Evolutionary conservation across 2,888 invertebrate species (phyloP).

Genomic region (Rapana venosa): DNA sequence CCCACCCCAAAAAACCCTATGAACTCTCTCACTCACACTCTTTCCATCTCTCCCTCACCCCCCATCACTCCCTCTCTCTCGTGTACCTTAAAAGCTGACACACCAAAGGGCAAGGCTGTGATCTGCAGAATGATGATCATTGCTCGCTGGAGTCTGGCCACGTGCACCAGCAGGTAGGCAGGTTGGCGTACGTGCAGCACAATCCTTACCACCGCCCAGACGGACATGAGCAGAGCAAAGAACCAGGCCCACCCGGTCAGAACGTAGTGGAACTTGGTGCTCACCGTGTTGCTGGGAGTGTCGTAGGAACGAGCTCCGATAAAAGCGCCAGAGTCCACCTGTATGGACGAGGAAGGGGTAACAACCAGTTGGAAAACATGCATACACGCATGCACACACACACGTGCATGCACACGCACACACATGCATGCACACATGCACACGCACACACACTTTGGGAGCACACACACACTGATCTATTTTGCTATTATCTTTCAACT

Average conservation of each 20-base stretch:
- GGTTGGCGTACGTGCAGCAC: constrained; percentile 58
- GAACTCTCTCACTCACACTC: not conserved
- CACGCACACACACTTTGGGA: not conserved
- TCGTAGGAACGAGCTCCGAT: constrained; percentile 63
- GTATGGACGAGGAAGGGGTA: not conserved
- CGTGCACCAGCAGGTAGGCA: constrained; percentile 63
- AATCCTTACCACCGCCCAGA: constrained; percentile 58
- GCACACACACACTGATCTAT: too few species aligned
- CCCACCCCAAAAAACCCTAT: not conserved
- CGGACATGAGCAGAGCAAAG: constrained; percentile 49
- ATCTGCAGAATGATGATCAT: constrained; percentile 64
- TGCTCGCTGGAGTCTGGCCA: constrained; percentile 67
- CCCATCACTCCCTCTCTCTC: not conserved
- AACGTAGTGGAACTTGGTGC: constrained; percentile 62
- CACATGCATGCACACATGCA: not conserved
- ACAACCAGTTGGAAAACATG: not conserved
- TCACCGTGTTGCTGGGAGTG: constrained; percentile 62
- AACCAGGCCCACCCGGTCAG: constrained; percentile 63
- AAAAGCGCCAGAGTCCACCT: constrained; percentile 58
- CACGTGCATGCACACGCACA: not conserved
- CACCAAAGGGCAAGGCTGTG: constrained; percentile 69
- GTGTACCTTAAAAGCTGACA: constrained; percentile 51
- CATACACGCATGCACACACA: not conserved
- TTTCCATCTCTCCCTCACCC: not conserved
- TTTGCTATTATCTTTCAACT: too few species aligned